Percentiles rank a stretch among this genome's conserved stretches.
Conservation (phyloP, 1,140 invertebrate species). For the Drusus annulatus region DNA sequence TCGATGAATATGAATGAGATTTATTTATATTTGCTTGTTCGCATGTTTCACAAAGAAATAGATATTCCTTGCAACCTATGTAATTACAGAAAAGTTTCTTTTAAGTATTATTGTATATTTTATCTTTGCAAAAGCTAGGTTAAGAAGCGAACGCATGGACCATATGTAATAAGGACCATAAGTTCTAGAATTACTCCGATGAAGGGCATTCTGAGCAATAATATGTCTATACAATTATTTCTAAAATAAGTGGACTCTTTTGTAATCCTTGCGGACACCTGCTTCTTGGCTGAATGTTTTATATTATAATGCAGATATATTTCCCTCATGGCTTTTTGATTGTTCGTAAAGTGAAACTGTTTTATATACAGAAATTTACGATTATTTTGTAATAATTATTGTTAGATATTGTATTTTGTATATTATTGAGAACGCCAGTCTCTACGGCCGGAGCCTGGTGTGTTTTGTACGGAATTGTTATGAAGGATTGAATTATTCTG, state of each 20-base stretch:
- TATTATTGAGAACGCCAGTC: constrained; percentile 16
- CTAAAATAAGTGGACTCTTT: no score
- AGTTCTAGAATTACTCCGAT: no score
- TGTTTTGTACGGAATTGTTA: constrained; percentile 34
- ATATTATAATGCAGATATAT: no score
- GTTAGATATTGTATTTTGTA: constrained; percentile 17
- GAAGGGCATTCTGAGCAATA: no score
- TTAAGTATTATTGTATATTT: constrained; percentile 1
- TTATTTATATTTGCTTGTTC: background rate
- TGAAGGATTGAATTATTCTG: no score
- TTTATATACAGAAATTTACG: constrained; percentile 20
- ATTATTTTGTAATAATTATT: constrained; percentile 22
- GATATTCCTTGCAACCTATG: background rate
- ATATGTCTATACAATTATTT: no score
- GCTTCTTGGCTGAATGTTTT: no score
- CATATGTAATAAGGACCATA: no score
- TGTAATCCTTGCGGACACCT: no score
- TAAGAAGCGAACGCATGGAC: background rate
- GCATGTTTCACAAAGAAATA: background rate
- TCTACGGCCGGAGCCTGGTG: background rate
- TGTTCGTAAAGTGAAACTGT: constrained; percentile 19
- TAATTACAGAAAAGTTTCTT: background rate
- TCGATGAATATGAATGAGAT: constrained; percentile 1
- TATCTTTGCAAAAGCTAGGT: background rate
- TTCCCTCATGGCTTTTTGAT: background rate